These are phyloP conservation scores for Nematolebias whitei DNA, from an alignment of 2,113 vertebrate genomes.

Conservation along the genomic window DNA sequence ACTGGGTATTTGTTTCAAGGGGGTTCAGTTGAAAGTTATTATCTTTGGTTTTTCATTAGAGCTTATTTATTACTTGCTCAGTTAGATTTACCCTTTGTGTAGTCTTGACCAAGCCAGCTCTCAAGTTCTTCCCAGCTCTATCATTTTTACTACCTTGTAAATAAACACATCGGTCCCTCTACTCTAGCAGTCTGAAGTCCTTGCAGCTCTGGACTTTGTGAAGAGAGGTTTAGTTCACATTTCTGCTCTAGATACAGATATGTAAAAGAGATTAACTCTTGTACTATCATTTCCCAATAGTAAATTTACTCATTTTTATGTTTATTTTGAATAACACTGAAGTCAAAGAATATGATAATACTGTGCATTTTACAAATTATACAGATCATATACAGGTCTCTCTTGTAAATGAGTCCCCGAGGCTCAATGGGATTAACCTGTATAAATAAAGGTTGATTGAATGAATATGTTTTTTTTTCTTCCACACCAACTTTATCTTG, in stretches of 20 bases:
- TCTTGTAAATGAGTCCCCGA: no score
- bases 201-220: conserved; percentile 1
- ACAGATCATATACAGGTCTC: no score
- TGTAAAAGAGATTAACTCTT: background rate
- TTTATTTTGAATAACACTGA: background rate
- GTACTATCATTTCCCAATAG: background rate
- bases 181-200: conserved; percentile 10
- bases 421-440: no score
- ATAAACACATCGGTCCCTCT: conserved; percentile 26
- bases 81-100: conserved; percentile 23
- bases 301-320: background rate
- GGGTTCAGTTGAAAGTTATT: conserved; percentile 5
- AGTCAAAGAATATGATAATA: no score
- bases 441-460: no score
- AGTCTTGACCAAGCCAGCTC: conserved; percentile 3
- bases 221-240: background rate
- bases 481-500: no score
- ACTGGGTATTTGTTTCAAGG: conserved; percentile 21
- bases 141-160: conserved; percentile 41
- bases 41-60: conserved; percentile 7
- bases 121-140: conserved; percentile 36
- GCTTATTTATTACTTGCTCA: conserved; percentile 20
- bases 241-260: background rate
- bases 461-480: no score
- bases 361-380: no score